Base-by-base conservation (phyloP, 2,888 invertebrate genomes). In the Actias luna region DNA sequence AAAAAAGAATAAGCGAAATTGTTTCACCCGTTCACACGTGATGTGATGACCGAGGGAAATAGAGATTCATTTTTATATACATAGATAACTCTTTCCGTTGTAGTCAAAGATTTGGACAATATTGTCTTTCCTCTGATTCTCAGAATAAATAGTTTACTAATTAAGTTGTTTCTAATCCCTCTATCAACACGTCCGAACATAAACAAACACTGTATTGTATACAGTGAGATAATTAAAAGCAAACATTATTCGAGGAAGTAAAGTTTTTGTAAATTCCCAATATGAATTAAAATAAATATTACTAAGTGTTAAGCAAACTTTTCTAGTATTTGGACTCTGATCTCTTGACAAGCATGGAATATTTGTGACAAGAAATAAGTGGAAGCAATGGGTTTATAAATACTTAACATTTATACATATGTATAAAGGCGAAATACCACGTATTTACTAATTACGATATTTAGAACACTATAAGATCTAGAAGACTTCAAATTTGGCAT, bases 151-250 rank as follows among this genome's bases (percentile, higher is more conserved):
- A 22, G 35, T 36, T 59, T 36, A 10, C 33, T n/a, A 5, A 31
- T n/a, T 22, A 57, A 29, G 12, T 50, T 50, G 25, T 50, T 25
- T 25, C 22, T 50, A 50, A 50, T 50, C 46, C 46, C 12, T 3
- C 46, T 25, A 50, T 50, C 46, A 50, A 50, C 46, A 50, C 22
- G 46, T 50, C 46, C 46, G 46, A 50, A 50, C 2, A 22, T 25
- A 25, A 50, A 50, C 22, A 50, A 50, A 50, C 5, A 50, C 8
- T 50, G 46, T 25, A 10, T 25, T 22, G 46, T 50, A 12, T 22
- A 50, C 46, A 25, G 22, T 16, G 25, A 25, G 46, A 22, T 50
- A 50, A 50, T 50, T 50, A 50, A 50, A 22, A 50, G 29, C 55
- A 55, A 29, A 55, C 29, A 55, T 29, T n/a, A 55, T 29, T 29